A percentile compares a stretch with the other conserved stretches of the same genome.
These are phyloP conservation scores for Epiblema foenella DNA, from an alignment of 2,888 invertebrate species.

Conservation along the genomic window DNA sequence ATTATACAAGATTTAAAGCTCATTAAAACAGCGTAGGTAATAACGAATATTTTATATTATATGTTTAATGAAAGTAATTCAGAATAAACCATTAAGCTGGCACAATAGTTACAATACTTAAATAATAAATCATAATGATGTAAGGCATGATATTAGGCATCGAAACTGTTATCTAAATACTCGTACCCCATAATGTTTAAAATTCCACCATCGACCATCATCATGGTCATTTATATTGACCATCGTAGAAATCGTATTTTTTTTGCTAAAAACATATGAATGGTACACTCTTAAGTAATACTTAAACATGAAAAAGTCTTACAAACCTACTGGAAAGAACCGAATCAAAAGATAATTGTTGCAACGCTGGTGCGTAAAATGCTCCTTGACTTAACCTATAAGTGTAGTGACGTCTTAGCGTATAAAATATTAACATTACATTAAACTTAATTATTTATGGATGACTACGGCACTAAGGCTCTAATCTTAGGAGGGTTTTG, in stretches of 20 bases:
- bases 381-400: not conserved
- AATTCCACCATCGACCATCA: too few relatives aligned
- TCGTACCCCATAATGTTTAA: too few relatives aligned
- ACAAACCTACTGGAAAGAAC: not conserved
- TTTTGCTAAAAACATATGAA: not conserved
- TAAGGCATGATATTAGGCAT: not conserved
- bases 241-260: not conserved
- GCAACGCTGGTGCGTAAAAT: not conserved
- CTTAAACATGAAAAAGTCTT: not conserved
- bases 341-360: not conserved
- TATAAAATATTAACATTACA: not conserved
- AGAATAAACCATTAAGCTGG: not conserved
- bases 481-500: not conserved
- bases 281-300: not conserved
- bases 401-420: not conserved
- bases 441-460: not conserved
- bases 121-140: not conserved
- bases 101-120: too few relatives aligned
- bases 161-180: not conserved
- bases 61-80: not conserved
- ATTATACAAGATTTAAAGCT: constrained; percentile 9
- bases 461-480: not conserved
- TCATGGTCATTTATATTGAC: too few relatives aligned
- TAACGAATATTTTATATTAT: constrained; percentile 2
- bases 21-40: not conserved